Evolutionary conservation across 2,113 vertebrate genomes (phyloP).

Genomic region (Megaleporinus macrocephalus): DNA sequence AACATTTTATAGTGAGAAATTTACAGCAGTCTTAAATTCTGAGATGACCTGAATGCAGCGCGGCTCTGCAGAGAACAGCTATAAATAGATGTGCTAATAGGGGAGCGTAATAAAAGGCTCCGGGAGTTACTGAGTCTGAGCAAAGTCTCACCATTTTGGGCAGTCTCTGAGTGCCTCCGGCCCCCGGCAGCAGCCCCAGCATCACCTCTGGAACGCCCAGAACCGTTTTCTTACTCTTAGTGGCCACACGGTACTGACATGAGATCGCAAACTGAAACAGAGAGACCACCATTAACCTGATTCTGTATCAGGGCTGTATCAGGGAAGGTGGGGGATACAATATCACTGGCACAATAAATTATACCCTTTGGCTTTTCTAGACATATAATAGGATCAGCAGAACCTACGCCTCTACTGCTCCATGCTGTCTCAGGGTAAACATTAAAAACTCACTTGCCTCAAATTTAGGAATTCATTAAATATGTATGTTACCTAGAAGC

Average conservation of each 20-base stretch:
- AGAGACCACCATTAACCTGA: neutral
- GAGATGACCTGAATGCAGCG: neutral
- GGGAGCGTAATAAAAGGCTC: constrained; percentile 39
- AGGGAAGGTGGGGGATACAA: no score
- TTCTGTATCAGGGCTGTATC: no score
- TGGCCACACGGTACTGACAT: constrained; percentile 86
- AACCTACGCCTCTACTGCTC: no score
- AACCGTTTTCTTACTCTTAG: constrained; percentile 84
- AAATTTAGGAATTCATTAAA: no score
- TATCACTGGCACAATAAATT: no score
- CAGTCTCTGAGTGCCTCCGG: constrained; percentile 87
- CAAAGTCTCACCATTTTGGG: constrained; percentile 83
- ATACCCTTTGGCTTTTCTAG: no score
- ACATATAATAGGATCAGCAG: no score
- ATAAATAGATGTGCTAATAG: neutral
- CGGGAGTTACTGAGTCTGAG: no score
- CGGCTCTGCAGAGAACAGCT: neutral
- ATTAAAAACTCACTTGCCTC: no score
- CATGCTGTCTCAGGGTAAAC: no score
- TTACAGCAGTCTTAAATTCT: neutral
- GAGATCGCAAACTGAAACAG: constrained; percentile 80
- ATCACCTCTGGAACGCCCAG: constrained; percentile 84
- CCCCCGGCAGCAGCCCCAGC: constrained; percentile 86
- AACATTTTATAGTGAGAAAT: no score
- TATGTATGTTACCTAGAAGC: no score